These are phyloP conservation scores for Drosophila cyrtoloma DNA, from an alignment of 2,888 invertebrate species.

Conservation along the genomic window DNA sequence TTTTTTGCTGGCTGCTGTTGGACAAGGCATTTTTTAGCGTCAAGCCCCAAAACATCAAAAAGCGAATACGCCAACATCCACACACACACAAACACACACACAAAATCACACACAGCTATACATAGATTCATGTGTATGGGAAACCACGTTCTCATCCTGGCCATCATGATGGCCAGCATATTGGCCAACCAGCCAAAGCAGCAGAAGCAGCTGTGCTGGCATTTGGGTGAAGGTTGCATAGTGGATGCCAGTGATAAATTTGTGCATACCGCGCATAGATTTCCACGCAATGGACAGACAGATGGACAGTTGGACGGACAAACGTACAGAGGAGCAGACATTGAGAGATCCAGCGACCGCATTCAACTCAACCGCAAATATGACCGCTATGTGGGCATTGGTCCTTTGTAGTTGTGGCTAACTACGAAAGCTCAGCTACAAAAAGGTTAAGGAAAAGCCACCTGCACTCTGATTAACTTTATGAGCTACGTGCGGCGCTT, in stretches of 20 bases:
- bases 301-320: background rate
- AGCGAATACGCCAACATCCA: slow-evolving; percentile 61
- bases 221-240: slow-evolving; percentile 79
- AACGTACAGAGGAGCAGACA: slow-evolving; percentile 27
- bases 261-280: slow-evolving; percentile 80
- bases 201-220: slow-evolving; percentile 44
- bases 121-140: slow-evolving; percentile 28
- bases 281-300: slow-evolving; percentile 55
- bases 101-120: slow-evolving; percentile 8
- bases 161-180: slow-evolving; percentile 67
- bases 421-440: slow-evolving; percentile 41
- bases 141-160: slow-evolving; percentile 66
- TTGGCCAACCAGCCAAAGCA: slow-evolving; percentile 65
- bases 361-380: slow-evolving; percentile 69
- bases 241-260: slow-evolving; percentile 77
- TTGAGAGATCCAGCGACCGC: slow-evolving; percentile 35
- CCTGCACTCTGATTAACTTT: slow-evolving; percentile 75
- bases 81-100: slow-evolving; percentile 21
- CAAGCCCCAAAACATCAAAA: slow-evolving; percentile 78
- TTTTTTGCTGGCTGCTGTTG: slow-evolving; percentile 54
- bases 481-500: slow-evolving; percentile 76
- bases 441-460: slow-evolving; percentile 35
- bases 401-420: slow-evolving; percentile 61
- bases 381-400: slow-evolving; percentile 63
- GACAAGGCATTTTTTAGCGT: slow-evolving; percentile 75